A percentile compares a stretch with the other conserved stretches of the same genome.
These are phyloP conservation scores for Agrotis clavis DNA, from an alignment of 2,888 invertebrate species.

Conservation along the genomic window DNA sequence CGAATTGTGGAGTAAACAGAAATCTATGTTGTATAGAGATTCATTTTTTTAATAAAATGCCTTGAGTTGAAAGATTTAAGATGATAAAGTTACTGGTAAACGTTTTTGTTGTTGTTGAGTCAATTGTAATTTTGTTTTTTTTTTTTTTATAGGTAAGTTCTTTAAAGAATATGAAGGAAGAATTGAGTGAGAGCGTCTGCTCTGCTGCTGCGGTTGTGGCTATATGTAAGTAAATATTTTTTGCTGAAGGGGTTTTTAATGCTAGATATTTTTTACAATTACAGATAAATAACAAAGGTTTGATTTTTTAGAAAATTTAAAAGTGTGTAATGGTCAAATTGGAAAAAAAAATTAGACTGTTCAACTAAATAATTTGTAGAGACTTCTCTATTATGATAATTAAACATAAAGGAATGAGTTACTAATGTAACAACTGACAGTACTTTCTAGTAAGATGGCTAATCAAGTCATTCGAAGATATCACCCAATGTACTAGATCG, in stretches of 20 bases:
- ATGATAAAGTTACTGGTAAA: not conserved
- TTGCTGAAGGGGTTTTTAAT: not conserved
- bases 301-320: no score
- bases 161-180: not conserved
- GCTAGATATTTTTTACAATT: not conserved
- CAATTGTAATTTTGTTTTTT: constrained; percentile 27
- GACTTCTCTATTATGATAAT: no score
- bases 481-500: no score
- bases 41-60: constrained; percentile 49
- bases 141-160: constrained; percentile 72
- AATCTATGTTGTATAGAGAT: constrained; percentile 42
- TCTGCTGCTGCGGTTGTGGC: no score
- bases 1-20: constrained; percentile 48
- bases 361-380: no score
- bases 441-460: not conserved
- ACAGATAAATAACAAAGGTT: no score
- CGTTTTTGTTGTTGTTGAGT: not conserved
- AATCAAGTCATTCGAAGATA: no score
- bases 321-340: no score
- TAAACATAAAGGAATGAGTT: no score
- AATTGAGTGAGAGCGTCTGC: no score
- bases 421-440: not conserved
- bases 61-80: not conserved
- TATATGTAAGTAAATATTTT: constrained; percentile 9
- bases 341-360: no score